phyloP scores from a whole-genome alignment of 2,797 vertebrate species.

The Schizothorax lantsangensis region DNA sequence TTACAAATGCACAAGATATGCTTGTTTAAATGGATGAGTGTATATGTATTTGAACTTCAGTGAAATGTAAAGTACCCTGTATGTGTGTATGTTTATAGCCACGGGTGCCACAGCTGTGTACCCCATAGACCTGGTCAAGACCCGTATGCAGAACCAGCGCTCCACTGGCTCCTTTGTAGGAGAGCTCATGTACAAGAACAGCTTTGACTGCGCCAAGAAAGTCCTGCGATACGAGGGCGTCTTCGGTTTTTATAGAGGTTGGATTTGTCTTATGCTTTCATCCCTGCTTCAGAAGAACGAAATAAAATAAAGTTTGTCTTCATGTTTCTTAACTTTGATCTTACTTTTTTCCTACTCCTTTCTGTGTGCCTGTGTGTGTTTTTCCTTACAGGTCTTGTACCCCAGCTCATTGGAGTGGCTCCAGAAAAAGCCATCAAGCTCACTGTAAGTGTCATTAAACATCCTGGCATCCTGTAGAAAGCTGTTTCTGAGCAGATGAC shows the following conservation, averaged over 20 bases:
- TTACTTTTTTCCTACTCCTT: not conserved
- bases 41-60: not conserved
- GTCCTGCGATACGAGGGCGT: slow-evolving; percentile 96
- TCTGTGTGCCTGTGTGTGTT: not conserved
- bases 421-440: slow-evolving; percentile 99
- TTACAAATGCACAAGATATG: not conserved
- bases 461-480: not conserved
- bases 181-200: slow-evolving; percentile 99
- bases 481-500: not conserved
- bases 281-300: not conserved
- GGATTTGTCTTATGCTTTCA: not conserved
- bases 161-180: slow-evolving; percentile 92
- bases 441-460: slow-evolving; percentile 81
- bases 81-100: slow-evolving; percentile 74
- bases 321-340: not conserved
- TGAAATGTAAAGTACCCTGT: not conserved
- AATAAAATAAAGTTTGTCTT: not conserved
- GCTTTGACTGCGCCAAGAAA: slow-evolving; percentile 99
- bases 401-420: slow-evolving; percentile 97
- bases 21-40: not conserved
- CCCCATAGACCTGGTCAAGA: slow-evolving; percentile 98
- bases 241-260: slow-evolving; percentile 98
- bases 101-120: slow-evolving; percentile 97
- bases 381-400: slow-evolving; percentile 87
- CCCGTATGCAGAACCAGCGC: slow-evolving; percentile 98